Evolutionary conservation across 1,140 invertebrate species (phyloP), one percentile per base, ranked within the genome.

Genomic region (Mactra quadrangularis): DNA sequence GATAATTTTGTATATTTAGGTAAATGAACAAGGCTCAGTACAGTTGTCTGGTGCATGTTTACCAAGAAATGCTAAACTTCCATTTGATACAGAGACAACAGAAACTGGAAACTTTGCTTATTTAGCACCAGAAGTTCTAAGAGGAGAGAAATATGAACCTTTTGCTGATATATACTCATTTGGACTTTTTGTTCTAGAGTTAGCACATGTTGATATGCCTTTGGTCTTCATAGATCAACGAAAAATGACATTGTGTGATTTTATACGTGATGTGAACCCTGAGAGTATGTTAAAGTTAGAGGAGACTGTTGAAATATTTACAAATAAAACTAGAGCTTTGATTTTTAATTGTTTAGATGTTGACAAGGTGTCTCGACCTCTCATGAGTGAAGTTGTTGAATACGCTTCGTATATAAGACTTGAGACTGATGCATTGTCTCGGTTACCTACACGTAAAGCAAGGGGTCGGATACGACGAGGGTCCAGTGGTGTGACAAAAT

Each of bases 161-260:
- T 60, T 52, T 3, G 86, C 85, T 35, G 89, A 90, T 74, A 82
- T 89, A 19, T 90, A 89, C 64, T 85, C 85, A 45, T 87, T 90
- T 50, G 89, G 86, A 15, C 78, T 89, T 13, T 19, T 90, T 6
- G 60, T 87, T 4, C 81, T 84, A 50, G 89, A 90, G 41, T 45
- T 89, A 13, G 59, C 72, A 3, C 77, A 81, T 4, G n/a, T n/a
- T 19, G 22, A 60, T 6, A 55, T 79, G 22, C 82, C 84, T 13
- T 31, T 29, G 13, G 70, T 55, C 4, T 88, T 83, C 71, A 27
- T 47, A 27, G 55, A 77, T 6, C 81, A 87, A 50, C 59, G 78
- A 35, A 27, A 50, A 52, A 77, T 70, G 81, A 82, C 60, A 29
- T 55, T 88, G 25, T 66, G 71, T 47, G 75, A 83, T 41, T 88